Percentiles rank a stretch among this genome's conserved stretches.
Evolutionary conservation across 2,113 vertebrate genomes (phyloP).

Genomic region (Leptocoma aspasia): DNA sequence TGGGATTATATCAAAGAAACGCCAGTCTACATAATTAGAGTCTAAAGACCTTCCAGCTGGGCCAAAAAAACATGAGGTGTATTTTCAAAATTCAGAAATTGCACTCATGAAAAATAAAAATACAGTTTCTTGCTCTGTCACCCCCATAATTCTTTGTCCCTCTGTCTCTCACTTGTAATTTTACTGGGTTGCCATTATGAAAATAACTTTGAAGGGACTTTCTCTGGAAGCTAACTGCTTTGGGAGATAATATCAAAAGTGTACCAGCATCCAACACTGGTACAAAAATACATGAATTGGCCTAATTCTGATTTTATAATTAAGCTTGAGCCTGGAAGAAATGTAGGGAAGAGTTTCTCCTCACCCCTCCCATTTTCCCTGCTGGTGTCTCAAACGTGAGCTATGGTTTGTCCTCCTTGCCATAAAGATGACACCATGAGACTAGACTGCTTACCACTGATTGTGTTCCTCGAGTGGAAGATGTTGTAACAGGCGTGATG

Average conservation of each 20-base stretch:
- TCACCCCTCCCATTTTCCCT: neutral
- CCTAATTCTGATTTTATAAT: neutral
- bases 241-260: neutral
- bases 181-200: neutral
- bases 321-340: neutral
- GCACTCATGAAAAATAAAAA: neutral
- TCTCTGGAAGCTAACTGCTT: neutral
- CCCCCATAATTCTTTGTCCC: neutral
- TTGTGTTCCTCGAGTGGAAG: constrained; percentile 81
- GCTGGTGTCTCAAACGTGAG: neutral
- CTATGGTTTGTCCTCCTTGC: neutral
- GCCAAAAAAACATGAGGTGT: neutral
- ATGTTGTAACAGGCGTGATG: constrained; percentile 84
- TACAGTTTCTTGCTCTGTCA: neutral
- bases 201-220: neutral
- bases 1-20: neutral
- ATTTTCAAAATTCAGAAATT: neutral
- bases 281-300: neutral
- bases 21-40: neutral
- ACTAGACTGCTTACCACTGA: constrained; percentile 80
- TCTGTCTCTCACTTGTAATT: neutral
- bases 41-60: neutral
- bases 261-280: neutral
- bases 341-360: neutral
- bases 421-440: neutral